Conservation (phyloP, 1,140 invertebrate genomes). For the Phortica variegata region DNA sequence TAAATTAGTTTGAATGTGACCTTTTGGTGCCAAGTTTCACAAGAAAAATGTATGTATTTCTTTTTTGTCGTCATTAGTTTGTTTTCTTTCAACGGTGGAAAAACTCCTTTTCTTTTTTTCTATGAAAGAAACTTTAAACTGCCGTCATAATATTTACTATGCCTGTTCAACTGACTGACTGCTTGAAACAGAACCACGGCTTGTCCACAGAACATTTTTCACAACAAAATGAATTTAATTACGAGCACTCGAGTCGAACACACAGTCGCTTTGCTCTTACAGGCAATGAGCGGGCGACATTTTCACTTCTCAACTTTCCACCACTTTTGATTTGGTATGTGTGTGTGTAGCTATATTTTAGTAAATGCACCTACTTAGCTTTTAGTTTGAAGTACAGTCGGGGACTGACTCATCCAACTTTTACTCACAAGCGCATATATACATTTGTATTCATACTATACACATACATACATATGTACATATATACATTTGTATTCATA, state of each 20-base stretch:
- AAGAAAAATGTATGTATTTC: too few species aligned
- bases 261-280: slow-evolving; percentile 8
- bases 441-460: slow-evolving; percentile 22
- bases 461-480: slow-evolving; percentile 19
- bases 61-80: too few species aligned
- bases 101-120: too few species aligned
- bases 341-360: slow-evolving; percentile 20
- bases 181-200: too few species aligned
- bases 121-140: too few species aligned
- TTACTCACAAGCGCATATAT: slow-evolving; percentile 22
- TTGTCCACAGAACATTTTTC: slow-evolving; percentile 11
- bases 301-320: slow-evolving; percentile 9
- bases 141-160: too few species aligned
- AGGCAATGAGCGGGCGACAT: slow-evolving; percentile 8
- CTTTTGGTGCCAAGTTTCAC: too few species aligned
- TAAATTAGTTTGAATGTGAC: too few species aligned
- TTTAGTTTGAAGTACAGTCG: slow-evolving; percentile 21
- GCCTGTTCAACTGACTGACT: too few species aligned
- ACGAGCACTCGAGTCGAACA: slow-evolving; percentile 35
- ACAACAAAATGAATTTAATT: slow-evolving; percentile 37
- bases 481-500: slow-evolving; percentile 13
- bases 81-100: too few species aligned
- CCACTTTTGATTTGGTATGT: background rate
- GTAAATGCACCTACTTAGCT: slow-evolving; percentile 28
- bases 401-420: too few species aligned